phyloP scores from a whole-genome alignment of 2,888 invertebrate species.

The Cheilosia urbana region DNA sequence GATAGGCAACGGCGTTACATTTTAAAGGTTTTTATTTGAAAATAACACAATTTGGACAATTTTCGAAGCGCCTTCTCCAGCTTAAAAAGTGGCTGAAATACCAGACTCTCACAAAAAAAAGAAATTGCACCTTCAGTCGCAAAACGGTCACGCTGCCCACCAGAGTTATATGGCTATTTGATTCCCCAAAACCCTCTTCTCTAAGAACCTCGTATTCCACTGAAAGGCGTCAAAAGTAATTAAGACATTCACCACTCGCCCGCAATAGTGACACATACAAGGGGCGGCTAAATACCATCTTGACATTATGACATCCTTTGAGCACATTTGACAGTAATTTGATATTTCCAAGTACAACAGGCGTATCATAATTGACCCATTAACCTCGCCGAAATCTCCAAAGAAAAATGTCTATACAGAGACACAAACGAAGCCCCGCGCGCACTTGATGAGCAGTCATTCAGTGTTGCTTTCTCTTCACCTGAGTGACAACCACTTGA shows the following conservation, averaged over 20 bases:
- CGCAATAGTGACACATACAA: slow-evolving; percentile 28
- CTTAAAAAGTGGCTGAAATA: no score
- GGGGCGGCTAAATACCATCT: slow-evolving; percentile 20
- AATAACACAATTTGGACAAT: no score
- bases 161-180: no score
- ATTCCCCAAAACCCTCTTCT: no score
- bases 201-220: background rate
- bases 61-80: no score
- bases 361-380: slow-evolving; percentile 16
- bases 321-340: slow-evolving; percentile 59
- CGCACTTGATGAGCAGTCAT: slow-evolving; percentile 44
- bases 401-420: background rate
- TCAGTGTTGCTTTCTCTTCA: slow-evolving; percentile 36
- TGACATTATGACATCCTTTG: slow-evolving; percentile 20
- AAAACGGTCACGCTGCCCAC: no score
- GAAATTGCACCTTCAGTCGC: no score
- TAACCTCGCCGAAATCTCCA: background rate
- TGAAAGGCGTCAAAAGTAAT: slow-evolving; percentile 1
- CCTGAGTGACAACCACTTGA: slow-evolving; percentile 71
- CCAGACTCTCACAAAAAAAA: no score
- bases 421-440: slow-evolving; percentile 3
- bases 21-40: no score
- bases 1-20: no score
- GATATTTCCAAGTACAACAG: slow-evolving; percentile 44
- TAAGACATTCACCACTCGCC: slow-evolving; percentile 18